Percentiles rank a stretch among this genome's conserved stretches.
phyloP scores from a whole-genome alignment of 2,888 invertebrate species.

The Xanthia togata region DNA sequence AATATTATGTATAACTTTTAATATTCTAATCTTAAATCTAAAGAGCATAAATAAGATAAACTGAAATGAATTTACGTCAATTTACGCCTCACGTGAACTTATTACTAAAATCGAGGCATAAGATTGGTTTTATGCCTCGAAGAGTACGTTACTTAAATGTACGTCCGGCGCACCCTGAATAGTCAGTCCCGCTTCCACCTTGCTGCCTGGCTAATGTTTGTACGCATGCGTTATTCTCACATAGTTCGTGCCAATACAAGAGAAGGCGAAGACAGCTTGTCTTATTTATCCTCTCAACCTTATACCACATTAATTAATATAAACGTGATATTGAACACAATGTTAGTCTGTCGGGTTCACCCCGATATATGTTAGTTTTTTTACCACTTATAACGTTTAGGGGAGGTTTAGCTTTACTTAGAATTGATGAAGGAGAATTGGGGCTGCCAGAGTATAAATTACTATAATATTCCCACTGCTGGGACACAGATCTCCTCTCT shows the following conservation, averaged over 20 bases:
- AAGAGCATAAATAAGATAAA: conserved; percentile 12
- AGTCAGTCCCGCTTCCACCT: neutral
- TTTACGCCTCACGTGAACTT: neutral
- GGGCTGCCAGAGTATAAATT: neutral
- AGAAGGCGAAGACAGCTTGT: neutral
- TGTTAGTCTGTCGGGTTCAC: conserved; percentile 38
- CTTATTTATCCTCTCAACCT: neutral
- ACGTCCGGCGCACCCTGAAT: neutral
- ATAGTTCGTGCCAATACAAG: neutral
- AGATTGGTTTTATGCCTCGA: neutral
- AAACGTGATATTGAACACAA: conserved; percentile 42
- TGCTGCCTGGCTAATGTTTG: neutral
- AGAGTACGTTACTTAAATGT: neutral
- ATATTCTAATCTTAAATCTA: conserved; percentile 8
- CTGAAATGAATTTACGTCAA: neutral
- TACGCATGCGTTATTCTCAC: neutral
- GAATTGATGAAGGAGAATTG: conserved; percentile 1
- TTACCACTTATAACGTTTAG: conserved; percentile 31
- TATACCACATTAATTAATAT: neutral
- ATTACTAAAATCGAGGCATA: conserved; percentile 2
- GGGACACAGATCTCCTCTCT: neutral
- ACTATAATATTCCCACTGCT: neutral
- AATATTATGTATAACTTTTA: conserved; percentile 31
- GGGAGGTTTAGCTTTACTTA: conserved; percentile 39
- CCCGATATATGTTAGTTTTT: conserved; percentile 33